phyloP scores from a whole-genome alignment of 2,797 vertebrate genomes.

The Merluccius polli region DNA sequence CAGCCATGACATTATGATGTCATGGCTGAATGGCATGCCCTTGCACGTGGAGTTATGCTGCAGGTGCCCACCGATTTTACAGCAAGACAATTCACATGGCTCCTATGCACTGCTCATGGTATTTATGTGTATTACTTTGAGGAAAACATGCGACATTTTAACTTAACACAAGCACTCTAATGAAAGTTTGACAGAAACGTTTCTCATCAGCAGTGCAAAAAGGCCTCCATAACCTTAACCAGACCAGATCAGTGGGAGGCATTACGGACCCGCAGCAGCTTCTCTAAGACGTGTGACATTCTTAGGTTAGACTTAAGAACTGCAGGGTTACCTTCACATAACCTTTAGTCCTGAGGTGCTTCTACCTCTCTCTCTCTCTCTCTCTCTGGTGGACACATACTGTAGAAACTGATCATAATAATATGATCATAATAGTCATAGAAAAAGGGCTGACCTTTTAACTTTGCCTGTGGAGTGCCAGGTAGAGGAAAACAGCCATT shows the following conservation, averaged over 20 bases:
- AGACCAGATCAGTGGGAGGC: constrained; percentile 27
- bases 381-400: neutral
- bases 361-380: neutral
- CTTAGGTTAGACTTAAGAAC: constrained; percentile 19
- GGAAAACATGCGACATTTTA: constrained; percentile 27
- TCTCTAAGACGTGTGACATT: constrained; percentile 51
- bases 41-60: neutral
- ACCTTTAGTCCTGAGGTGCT: neutral
- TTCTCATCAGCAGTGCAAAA: constrained; percentile 37
- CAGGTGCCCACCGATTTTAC: constrained; percentile 31
- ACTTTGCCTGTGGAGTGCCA: neutral
- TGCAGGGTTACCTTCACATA: neutral
- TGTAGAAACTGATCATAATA: neutral
- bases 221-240: constrained; percentile 28
- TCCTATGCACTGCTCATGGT: constrained; percentile 18
- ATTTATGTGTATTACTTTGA: constrained; percentile 25
- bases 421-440: too few species aligned
- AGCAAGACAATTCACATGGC: neutral
- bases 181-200: constrained; percentile 48
- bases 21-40: constrained; percentile 13
- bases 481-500: too few species aligned
- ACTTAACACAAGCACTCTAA: constrained; percentile 19
- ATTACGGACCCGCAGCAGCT: constrained; percentile 14
- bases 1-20: constrained; percentile 38
- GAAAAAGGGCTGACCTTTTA: neutral